These are phyloP conservation scores for Matsumurasca onukii DNA, from an alignment of 1,140 invertebrate species.

Conservation along the genomic window DNA sequence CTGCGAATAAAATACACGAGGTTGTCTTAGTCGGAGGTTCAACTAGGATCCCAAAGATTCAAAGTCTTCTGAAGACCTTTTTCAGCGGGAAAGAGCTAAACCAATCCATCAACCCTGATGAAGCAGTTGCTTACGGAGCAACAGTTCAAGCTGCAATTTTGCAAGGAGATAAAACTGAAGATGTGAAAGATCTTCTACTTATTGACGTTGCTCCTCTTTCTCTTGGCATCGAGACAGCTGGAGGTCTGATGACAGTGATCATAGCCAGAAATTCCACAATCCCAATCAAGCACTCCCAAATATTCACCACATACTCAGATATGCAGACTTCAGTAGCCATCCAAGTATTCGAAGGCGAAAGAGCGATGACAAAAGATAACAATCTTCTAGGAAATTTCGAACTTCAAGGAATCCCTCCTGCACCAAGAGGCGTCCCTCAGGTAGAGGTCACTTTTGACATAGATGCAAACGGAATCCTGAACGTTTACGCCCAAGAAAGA, in stretches of 20 bases:
- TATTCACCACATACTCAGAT: constrained; percentile 95
- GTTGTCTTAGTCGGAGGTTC: constrained; percentile 97
- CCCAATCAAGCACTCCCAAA: constrained; percentile 94
- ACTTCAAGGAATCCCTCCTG: constrained; percentile 91
- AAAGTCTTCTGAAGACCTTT: constrained; percentile 92
- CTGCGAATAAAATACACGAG: constrained; percentile 89
- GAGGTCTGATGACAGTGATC: constrained; percentile 93
- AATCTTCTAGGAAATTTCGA: constrained; percentile 93
- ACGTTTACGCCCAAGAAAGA: constrained; percentile 85
- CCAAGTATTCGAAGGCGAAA: constrained; percentile 86
- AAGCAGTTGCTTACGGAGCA: constrained; percentile 89
- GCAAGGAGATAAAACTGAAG: constrained; percentile 92
- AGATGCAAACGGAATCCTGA: constrained; percentile 85
- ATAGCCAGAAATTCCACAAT: constrained; percentile 97
- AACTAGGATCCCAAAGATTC: constrained; percentile 98
- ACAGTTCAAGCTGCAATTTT: constrained; percentile 92
- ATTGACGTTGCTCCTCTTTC: constrained; percentile 94
- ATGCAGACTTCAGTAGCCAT: constrained; percentile 94
- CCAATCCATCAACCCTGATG: constrained; percentile 97
- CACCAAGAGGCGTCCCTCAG: constrained; percentile 90
- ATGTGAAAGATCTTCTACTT: constrained; percentile 85
- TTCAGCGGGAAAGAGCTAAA: constrained; percentile 98
- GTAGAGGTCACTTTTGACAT: constrained; percentile 92
- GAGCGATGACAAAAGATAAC: constrained; percentile 91
- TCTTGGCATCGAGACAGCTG: constrained; percentile 95